Base-by-base conservation (phyloP, 1,140 invertebrate species). In the Nasonia vitripennis region DNA sequence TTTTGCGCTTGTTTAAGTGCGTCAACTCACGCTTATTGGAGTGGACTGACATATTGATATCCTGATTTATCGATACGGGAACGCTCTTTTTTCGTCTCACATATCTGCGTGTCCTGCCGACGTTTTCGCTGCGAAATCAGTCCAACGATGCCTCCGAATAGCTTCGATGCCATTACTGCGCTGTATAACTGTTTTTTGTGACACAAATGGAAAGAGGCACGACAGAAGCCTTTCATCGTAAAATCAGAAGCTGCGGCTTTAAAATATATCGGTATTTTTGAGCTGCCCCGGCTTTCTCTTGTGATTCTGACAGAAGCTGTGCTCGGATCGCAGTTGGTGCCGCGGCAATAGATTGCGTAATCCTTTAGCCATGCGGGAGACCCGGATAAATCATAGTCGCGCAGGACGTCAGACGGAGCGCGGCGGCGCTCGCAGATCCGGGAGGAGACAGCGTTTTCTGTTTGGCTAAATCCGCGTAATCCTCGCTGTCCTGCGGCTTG, bases 381-480 rank as follows among this genome's bases (percentile, higher is more conserved):
- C 23, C 37, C n/a, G 41, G 23, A 77, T 77, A 77, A 77, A 77
- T 77, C 74, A 77, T 77, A 77, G 37, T 45, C 9, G 20, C 9
- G 20, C 20, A 62, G 20, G 74, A 77, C 11, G 41, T 48, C 68
- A 71, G 31, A n/a, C 20, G 55, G 55, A 20, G 17, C 41, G 14
- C 37, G 73, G 27, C 37, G 12, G 73, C 70, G 70, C 2, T 14
- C 17, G 34, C 34, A 74, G 34, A 74, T 74, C 34, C 74, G 14
- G 34, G 10, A 10, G 62, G 55, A 62, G 10, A 62, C 62, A 23
- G 34, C 20, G 37, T 73, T 70, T 81, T 73, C 80, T 71, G 80
- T 83, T 81, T 85, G 83, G 87, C 86, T 88, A 89, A 89, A 87
- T 88, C 89, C 86, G 73, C 62, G 87, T 89, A 89, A 89, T 89